Percentiles rank a stretch among this genome's conserved stretches.
phyloP scores from a whole-genome alignment of 1,140 invertebrate genomes.

The Trichogramma pretiosum region DNA sequence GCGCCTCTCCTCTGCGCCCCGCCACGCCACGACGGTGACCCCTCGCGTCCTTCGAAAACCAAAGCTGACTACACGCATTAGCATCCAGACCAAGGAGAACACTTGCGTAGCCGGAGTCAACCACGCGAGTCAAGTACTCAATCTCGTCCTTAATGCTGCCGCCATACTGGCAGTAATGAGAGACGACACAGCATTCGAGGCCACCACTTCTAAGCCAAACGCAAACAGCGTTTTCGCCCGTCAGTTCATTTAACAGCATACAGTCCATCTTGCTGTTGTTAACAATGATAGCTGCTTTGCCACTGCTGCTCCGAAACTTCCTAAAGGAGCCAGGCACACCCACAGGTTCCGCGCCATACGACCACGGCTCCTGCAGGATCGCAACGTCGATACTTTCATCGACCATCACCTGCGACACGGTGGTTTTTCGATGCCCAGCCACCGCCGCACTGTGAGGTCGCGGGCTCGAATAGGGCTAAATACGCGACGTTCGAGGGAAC shows the following conservation, averaged over 20 bases:
- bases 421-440: too few relatives aligned
- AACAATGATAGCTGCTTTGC: neutral
- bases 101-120: too few relatives aligned
- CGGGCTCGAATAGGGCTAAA: too few relatives aligned
- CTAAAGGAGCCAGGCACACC: too few relatives aligned
- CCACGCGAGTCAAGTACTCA: conserved; percentile 7
- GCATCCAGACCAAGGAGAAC: conserved; percentile 18
- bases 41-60: conserved; percentile 13
- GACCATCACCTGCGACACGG: too few relatives aligned
- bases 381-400: neutral
- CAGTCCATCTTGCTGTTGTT: too few relatives aligned
- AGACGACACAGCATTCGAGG: conserved; percentile 8
- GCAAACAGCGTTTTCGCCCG: conserved; percentile 1
- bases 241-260: conserved; percentile 23
- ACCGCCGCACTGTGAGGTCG: too few relatives aligned
- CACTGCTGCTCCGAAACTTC: neutral
- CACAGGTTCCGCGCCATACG: too few relatives aligned
- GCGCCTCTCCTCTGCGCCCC: too few relatives aligned
- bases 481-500: too few relatives aligned
- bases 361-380: neutral
- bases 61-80: conserved; percentile 17
- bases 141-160: conserved; percentile 1
- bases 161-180: conserved; percentile 11
- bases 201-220: conserved; percentile 15
- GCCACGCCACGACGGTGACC: too few relatives aligned